Evolutionary conservation across 2,888 invertebrate genomes (phyloP).

Genomic region (Thecocarcelia acutangulata): DNA sequence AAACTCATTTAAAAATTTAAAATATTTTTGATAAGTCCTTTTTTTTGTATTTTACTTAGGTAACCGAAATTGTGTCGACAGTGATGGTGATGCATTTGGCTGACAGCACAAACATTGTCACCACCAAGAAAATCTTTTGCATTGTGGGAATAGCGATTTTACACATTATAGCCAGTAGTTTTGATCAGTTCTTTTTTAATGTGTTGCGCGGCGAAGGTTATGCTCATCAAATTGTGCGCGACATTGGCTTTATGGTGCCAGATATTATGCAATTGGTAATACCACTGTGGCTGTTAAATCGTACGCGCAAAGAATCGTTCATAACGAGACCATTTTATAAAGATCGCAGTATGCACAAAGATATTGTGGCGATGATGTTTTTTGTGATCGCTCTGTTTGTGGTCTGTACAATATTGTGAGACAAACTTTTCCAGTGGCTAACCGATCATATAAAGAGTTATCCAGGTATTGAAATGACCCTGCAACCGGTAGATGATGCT

Average conservation of each 20-base stretch:
- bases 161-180: constrained; percentile 85
- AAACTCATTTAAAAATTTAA: too few species aligned
- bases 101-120: constrained; percentile 82
- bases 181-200: constrained; percentile 85
- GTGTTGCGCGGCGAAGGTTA: constrained; percentile 85
- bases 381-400: constrained; percentile 80
- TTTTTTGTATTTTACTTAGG: constrained; percentile 75
- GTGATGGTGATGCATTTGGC: constrained; percentile 84
- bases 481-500: constrained; percentile 73
- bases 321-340: constrained; percentile 79
- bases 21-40: not conserved
- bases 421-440: constrained; percentile 72
- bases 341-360: constrained; percentile 80
- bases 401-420: constrained; percentile 81
- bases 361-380: constrained; percentile 80
- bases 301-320: constrained; percentile 78
- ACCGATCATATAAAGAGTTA: constrained; percentile 71
- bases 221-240: constrained; percentile 86
- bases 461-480: constrained; percentile 70
- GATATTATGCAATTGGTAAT: constrained; percentile 85
- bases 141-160: constrained; percentile 84
- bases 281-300: constrained; percentile 83
- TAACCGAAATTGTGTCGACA: constrained; percentile 85
- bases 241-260: constrained; percentile 86
- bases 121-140: constrained; percentile 83